A percentile compares a stretch with the other conserved stretches of the same genome.
phyloP scores from a whole-genome alignment of 2,797 vertebrate species.

The Hydrophis major region DNA sequence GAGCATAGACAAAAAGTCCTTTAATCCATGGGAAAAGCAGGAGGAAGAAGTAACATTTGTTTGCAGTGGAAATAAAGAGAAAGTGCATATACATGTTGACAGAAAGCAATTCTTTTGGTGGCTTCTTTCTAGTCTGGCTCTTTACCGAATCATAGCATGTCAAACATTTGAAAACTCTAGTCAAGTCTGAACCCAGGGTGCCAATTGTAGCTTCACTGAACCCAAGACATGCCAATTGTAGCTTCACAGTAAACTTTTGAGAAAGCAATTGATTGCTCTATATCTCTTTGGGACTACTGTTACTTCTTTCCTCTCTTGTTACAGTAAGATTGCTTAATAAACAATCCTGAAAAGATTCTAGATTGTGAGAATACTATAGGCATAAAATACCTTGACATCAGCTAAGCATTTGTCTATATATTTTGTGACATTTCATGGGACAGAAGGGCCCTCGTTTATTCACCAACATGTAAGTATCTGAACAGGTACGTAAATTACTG shows the following conservation, averaged over 20 bases:
- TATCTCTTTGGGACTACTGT: not conserved
- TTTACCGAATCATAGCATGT: not conserved
- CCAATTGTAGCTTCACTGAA: not conserved
- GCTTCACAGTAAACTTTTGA: not conserved
- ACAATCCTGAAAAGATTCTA: not conserved
- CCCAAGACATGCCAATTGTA: not conserved
- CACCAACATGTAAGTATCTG: not conserved
- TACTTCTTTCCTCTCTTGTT: not conserved
- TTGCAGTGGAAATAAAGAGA: not conserved
- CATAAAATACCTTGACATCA: not conserved
- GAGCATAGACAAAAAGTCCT: not conserved
- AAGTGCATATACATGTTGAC: not conserved
- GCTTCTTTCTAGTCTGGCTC: not conserved
- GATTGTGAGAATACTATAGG: not conserved
- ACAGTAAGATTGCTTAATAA: not conserved
- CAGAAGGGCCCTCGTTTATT: not conserved
- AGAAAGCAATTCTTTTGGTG: not conserved
- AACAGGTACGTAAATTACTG: not conserved
- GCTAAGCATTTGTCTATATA: not conserved
- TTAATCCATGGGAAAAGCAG: not conserved
- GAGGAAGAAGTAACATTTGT: not conserved
- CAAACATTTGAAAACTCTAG: not conserved
- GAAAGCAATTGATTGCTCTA: not conserved
- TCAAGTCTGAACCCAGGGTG: not conserved
- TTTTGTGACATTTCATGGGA: not conserved